Base-by-base conservation (phyloP, 2,797 vertebrate species). In the Streptopelia turtur region DNA sequence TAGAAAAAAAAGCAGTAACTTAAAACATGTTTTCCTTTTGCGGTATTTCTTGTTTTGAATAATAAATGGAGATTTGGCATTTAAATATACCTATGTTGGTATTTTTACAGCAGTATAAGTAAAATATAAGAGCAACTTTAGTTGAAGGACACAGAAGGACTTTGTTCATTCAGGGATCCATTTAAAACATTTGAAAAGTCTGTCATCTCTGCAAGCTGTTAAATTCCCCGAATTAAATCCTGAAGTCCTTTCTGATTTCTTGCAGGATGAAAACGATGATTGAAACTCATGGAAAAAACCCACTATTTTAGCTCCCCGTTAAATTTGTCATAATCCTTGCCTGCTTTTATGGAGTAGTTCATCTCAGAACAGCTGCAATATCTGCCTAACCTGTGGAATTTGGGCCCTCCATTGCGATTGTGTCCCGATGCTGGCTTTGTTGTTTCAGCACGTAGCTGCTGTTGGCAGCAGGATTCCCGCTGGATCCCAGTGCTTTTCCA, bases 161-260 rank as follows among this genome's bases (percentile, higher is more conserved):
- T 96, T 91, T 35, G 23, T 90, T 95, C 56, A 53, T 88, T 93
- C 3, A 2, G 43, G 79, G 52, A 52, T 87, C 84, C 57, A 74
- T 95, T 92, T 94, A 79, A 95, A 94, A 83, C 30, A 35, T 89
- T 95, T 81, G 71, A 94, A 75, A 87, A 80, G 53, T 91, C 92
- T 92, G 71, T 96, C 74, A 61, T 90, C 72, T 92, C 64, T 86
- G 33, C 81, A 94, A 95, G 85, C 93, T 91, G 80, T 93, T 96
- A 90, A 94, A 94, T 90, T 87, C 80, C 27, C 22, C 0, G 2
- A 82, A 63, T 94, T 93, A 94, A 91, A 91, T 92, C 64, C 68
- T 74, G 22, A 87, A 92, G 87, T 76, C 52, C 22, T 91, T 86
- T 90, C 83, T 95, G 77, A 87, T 89, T 95, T 95, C 57, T 39